A percentile compares a stretch with the other conserved stretches of the same genome.
Conservation (phyloP, 2,113 vertebrate genomes). For the Eulemur rufifrons region DNA sequence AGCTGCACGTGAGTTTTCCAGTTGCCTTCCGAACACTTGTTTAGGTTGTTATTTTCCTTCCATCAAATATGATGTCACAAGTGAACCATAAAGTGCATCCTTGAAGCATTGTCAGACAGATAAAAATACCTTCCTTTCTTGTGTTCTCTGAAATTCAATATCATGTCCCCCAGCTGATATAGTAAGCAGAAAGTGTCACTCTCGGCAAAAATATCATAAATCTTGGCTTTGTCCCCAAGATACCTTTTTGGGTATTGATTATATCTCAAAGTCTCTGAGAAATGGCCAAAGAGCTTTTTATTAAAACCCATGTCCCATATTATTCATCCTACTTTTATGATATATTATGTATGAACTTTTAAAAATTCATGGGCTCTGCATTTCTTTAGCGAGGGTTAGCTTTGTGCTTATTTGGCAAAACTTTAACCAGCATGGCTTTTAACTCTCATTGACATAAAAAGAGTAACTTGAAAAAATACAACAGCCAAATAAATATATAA, state of each 20-base stretch:
- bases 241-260: conserved; percentile 91
- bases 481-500: conserved; percentile 69
- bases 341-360: conserved; percentile 94
- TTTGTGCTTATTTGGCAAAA: conserved; percentile 88
- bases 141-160: conserved; percentile 85
- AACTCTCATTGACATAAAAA: conserved; percentile 80
- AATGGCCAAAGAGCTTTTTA: conserved; percentile 89
- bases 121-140: conserved; percentile 80
- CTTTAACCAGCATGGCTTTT: conserved; percentile 78
- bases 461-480: conserved; percentile 76
- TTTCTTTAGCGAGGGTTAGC: conserved; percentile 74
- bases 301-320: conserved; percentile 87
- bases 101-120: conserved; percentile 86
- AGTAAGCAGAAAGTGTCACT: conserved; percentile 87
- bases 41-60: conserved; percentile 60
- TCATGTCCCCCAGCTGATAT: conserved; percentile 82
- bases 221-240: conserved; percentile 90
- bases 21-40: conserved; percentile 60
- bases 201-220: conserved; percentile 85
- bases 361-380: conserved; percentile 89
- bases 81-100: conserved; percentile 71
- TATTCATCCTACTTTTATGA: conserved; percentile 90
- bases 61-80: conserved; percentile 72
- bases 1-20: conserved; percentile 85
- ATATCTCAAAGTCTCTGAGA: conserved; percentile 87